These are phyloP conservation scores for Eulacestoma nigropectus DNA, from an alignment of 2,113 vertebrate species.

Conservation along the genomic window DNA sequence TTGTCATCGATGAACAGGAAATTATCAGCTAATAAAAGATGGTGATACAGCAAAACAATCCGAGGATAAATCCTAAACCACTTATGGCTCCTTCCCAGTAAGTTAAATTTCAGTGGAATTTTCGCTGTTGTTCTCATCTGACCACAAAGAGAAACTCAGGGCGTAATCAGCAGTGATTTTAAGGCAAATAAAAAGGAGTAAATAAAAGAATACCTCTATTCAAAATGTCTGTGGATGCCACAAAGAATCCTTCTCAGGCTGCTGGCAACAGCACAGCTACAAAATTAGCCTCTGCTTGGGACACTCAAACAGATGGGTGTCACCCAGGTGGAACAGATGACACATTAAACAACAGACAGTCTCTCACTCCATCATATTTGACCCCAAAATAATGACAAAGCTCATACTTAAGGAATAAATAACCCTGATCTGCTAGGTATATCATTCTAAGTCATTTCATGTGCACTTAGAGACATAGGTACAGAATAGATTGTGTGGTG, in stretches of 20 bases:
- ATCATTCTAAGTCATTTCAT: not conserved
- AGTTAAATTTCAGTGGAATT: not conserved
- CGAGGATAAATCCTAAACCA: not conserved
- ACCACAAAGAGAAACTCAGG: not conserved
- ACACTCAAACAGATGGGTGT: not conserved
- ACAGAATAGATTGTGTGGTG: not conserved
- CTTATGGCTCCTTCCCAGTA: not conserved
- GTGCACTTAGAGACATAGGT: not conserved
- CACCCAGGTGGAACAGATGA: slow-evolving; percentile 52
- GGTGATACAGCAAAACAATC: not conserved
- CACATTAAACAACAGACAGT: slow-evolving; percentile 23
- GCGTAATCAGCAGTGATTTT: not conserved
- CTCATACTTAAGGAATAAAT: slow-evolving; percentile 8
- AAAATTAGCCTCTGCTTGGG: slow-evolving; percentile 19
- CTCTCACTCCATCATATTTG: not conserved
- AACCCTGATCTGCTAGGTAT: not conserved
- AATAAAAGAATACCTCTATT: too few species aligned
- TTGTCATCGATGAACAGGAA: not conserved
- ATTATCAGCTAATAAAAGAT: not conserved
- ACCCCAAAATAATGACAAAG: not conserved
- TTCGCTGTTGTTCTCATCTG: not conserved
- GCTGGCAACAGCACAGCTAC: not conserved
- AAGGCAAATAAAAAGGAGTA: not conserved
- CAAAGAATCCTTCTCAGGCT: slow-evolving; percentile 16
- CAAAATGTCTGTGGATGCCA: too few species aligned